Evolutionary conservation across 1,140 invertebrate genomes (phyloP), one percentile per base, ranked within the genome.

Genomic region (Zelostemma sp.): DNA sequence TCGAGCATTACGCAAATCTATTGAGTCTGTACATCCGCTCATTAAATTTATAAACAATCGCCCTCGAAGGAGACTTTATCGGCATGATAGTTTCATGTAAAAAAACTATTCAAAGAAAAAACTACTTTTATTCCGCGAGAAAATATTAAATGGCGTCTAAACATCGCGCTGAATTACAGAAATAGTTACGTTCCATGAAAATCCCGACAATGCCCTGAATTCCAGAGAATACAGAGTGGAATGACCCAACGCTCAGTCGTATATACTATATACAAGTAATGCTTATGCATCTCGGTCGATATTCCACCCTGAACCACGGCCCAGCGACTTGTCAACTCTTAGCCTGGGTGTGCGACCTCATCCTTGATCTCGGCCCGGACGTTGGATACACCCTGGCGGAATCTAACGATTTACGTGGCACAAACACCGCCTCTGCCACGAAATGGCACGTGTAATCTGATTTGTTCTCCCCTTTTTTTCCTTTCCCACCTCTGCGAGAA

Each of bases 201-300:
- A 68, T 68, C 59, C 49, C 35, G 55, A 68, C 66, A 63, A 63
- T 68, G 66, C 59, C 66, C 66, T 68, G 59, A 63, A 68, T 68
- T 63, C 55, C 59, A 55, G 59, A 63, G 66, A 60, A 68, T 68
- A 63, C 63, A 68, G 59, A 33, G 66, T 68, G 66, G 66, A 62
- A 68, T 62, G 66, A 63, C 66, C 66, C 59, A 63, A 63, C 60
- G 60, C 28, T 49, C 38, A 62, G 41, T 16, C 38, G 45, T 60
- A 59, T 58, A 54, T 51, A 51, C 60, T 63, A 69, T 68, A 68
- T 49, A 53, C 64, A 69, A n/a, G n/a, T n/a, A n/a, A n/a, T 69
- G 64, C 57, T 12, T n/a, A 43, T 73, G 25, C 46, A 66, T 64
- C 31, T 40, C 51, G 78, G 71, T 82, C 79, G 79, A 82, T 80